These are phyloP conservation scores for Solen grandis DNA, from an alignment of 1,140 invertebrate genomes.

Conservation along the genomic window DNA sequence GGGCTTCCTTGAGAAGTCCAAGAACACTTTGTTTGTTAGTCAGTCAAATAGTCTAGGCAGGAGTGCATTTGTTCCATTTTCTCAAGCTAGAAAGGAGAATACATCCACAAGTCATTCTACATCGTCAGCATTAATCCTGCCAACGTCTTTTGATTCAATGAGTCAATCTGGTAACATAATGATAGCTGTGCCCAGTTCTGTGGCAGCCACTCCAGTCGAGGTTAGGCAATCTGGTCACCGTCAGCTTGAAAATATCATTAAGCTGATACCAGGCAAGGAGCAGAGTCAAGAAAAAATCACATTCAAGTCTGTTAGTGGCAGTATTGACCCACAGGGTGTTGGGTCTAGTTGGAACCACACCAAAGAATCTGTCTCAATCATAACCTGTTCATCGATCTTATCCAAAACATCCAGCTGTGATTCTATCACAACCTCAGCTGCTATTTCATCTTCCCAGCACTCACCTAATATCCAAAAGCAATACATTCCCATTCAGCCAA, in stretches of 20 bases:
- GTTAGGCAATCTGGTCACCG: not conserved
- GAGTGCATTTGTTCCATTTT: conserved; percentile 62
- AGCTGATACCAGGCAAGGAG: not conserved
- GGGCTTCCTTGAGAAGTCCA: conserved; percentile 32
- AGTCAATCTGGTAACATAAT: conserved; percentile 26
- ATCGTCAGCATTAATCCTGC: conserved; percentile 25
- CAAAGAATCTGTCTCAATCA: conserved; percentile 8
- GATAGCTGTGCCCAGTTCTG: conserved; percentile 19
- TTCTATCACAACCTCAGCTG: not conserved
- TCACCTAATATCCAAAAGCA: not conserved
- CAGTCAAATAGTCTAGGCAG: conserved; percentile 24
- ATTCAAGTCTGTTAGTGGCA: not conserved
- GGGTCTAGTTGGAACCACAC: not conserved
- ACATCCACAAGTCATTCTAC: conserved; percentile 18
- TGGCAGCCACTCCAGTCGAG: conserved; percentile 1
- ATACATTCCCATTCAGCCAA: conserved; percentile 56
- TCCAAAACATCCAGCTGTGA: conserved; percentile 32
- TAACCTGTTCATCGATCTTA: conserved; percentile 26
- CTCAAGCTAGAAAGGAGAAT: conserved; percentile 41
- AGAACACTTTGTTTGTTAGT: conserved; percentile 49
- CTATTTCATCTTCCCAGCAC: not conserved
- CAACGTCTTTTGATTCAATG: too few species aligned
- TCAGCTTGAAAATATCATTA: not conserved
- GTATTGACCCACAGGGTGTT: not conserved
- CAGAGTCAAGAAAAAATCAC: not conserved